Base-by-base conservation (phyloP, 2,113 vertebrate genomes). In the Typhlomys cinereus region DNA sequence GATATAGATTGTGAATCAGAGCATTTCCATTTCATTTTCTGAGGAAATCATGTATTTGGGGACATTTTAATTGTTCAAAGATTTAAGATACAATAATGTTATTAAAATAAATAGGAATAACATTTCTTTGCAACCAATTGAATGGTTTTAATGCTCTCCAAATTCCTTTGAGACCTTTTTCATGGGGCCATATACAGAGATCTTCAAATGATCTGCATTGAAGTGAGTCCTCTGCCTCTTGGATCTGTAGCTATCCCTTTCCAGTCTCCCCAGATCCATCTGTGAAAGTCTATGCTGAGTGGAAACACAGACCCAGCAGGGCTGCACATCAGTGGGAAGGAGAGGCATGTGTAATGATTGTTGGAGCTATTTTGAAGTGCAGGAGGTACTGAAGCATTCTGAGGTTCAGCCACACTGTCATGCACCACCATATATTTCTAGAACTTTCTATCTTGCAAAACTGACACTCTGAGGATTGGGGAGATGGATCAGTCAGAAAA, bases 81-180 rank as follows among this genome's bases (percentile, higher is more conserved):
- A 83, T 90, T 81, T 87, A 62, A 87, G 59, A 66, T 79, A 84
- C 14, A 91, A 48, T 52, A 39, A 59, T 34, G 64, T 57, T 54
- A 39, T 41, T 81, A 39, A 74, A 80, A 44, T 57, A n/a, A 78
- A 67, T 81, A 87, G 10, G 6, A 89, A 36, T 46, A 64, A 48
- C 57, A 73, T 10, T 4, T 69, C 12, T 34, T 81, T 88, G 74
- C 41, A 78, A 73, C 12, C 41, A 83, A 11, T 27, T 34, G 69
- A 78, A 66, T 39, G 9, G 20, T 13, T 76, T 54, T 25, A 59
- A 41, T 44, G 25, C 27, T 54, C 41, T 80, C 31, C 48, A 69
- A 62, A 67, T 74, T 70, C 15, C 2, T 79, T 48, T 52, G 3
- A 64, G 50, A 44, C 7, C 27, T 57, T 64, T 54, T 44, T 83